Percentiles rank a stretch among this genome's conserved stretches.
phyloP scores from a whole-genome alignment of 2,113 vertebrate genomes.

The Climacteris rufus region DNA sequence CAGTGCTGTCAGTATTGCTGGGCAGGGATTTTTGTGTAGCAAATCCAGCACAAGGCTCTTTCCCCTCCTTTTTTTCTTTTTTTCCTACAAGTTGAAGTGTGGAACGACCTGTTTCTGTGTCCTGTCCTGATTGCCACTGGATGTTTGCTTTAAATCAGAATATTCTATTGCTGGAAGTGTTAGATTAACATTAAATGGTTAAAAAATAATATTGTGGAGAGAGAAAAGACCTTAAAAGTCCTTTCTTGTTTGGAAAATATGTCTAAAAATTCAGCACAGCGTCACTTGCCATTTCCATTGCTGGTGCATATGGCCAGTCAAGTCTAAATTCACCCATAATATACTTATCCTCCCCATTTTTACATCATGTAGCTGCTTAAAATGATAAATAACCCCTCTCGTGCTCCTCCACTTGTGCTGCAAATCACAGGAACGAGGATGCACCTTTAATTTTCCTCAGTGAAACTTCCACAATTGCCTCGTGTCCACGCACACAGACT shows the following conservation, averaged over 20 bases:
- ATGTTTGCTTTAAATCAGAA: not conserved
- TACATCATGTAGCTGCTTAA: not conserved
- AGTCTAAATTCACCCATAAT: accelerated
- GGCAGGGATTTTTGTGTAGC: not conserved
- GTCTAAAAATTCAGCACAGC: not conserved
- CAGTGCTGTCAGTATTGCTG: not conserved
- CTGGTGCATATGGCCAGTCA: accelerated
- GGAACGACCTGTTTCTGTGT: not conserved
- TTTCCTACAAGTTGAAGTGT: not conserved
- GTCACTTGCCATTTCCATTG: not conserved
- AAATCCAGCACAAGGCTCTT: not conserved
- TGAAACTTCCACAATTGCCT: not conserved
- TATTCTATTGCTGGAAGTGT: not conserved
- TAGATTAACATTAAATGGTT: not conserved
- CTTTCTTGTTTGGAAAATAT: not conserved
- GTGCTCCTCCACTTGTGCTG: not conserved
- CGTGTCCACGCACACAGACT: not conserved
- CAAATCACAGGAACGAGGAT: not conserved
- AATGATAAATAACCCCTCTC: not conserved
- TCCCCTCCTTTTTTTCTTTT: not conserved
- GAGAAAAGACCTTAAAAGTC: not conserved
- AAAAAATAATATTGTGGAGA: not conserved
- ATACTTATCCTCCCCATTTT: not conserved
- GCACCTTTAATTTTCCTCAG: accelerated
- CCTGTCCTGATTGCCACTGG: accelerated